These are phyloP conservation scores for Dolichopus griseipennis DNA, from an alignment of 2,888 invertebrate species.

Conservation along the genomic window DNA sequence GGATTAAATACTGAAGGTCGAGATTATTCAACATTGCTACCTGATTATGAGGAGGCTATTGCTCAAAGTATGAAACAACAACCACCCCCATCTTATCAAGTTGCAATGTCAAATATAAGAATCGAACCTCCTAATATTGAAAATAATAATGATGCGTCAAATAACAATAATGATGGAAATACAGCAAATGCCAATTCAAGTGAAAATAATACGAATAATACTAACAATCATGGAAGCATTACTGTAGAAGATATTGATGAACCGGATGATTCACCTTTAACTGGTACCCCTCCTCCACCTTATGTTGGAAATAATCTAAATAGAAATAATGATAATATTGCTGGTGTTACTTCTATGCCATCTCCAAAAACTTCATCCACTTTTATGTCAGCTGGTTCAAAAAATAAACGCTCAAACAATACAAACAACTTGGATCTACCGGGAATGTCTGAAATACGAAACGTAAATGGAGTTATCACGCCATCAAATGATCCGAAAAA, in stretches of 20 bases:
- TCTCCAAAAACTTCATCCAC: not conserved
- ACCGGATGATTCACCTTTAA: conserved; percentile 9
- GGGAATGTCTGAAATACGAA: not conserved
- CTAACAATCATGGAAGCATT: conserved; percentile 17
- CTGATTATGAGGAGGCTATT: conserved; percentile 59
- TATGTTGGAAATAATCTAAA: conserved; percentile 4
- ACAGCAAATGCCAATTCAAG: conserved; percentile 38
- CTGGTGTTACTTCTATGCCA: not conserved
- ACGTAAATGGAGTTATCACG: not conserved
- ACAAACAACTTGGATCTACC: not conserved
- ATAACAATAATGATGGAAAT: conserved; percentile 32
- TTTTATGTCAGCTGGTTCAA: not conserved
- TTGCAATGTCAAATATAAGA: conserved; percentile 44
- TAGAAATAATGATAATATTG: not conserved
- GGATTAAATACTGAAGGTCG: conserved; percentile 44
- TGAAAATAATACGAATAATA: conserved; percentile 19
- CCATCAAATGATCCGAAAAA: not conserved
- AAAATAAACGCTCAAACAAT: not conserved
- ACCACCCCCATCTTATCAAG: conserved; percentile 64
- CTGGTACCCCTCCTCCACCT: conserved; percentile 27
- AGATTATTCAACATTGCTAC: conserved; percentile 56
- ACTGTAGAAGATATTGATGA: conserved; percentile 14
- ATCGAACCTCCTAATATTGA: conserved; percentile 23
- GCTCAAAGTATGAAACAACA: conserved; percentile 54
- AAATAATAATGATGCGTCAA: conserved; percentile 37